Evolutionary conservation across 2,797 vertebrate genomes (phyloP), one percentile per base, ranked within the genome.

Genomic region (Geotrypetes seraphini): DNA sequence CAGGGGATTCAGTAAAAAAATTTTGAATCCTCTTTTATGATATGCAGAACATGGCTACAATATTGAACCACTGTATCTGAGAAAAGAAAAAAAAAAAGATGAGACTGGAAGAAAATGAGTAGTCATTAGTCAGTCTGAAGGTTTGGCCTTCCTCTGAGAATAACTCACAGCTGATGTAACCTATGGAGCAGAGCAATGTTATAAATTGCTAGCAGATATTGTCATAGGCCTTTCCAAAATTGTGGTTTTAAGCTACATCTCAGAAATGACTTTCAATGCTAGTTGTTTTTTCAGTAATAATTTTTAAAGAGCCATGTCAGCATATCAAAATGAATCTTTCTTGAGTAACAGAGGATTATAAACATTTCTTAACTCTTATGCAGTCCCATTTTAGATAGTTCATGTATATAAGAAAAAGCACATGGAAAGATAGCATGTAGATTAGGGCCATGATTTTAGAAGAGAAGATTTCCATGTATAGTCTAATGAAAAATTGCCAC

Each of bases 131-230:
- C 60, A 46, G 39, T 29, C 31, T 33, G 33, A 17, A 51, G 32
- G 13, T 43, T 54, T 46, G 47, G 49, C 49, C 24, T 53, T 33
- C 21, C 40, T 47, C 36, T 43, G 53, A 14, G 28, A 60, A 60
- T 59, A 49, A 37, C 35, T 48, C 39, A 16, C 18, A 43, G 39
- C 21, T 73, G 63, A 67, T 40, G 54, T 71, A 69, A 71, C 61
- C 25, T 31, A 26, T 30, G 31, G 28, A 53, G 20, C 31, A 42
- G 27, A 49, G 33, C 52, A 40, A 53, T 52, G 55, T 43, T 46
- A 40, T 41, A 61, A 56, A 65, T 67, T 61, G 47, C 53, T 66
- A 33, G 33, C 54, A 35, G 41, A 57, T 63, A 57, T 49, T 61
- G 50, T 69, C 63, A 60, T 35, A 50, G 50, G 20, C 19, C 36